Evolutionary conservation across 2,113 vertebrate species (phyloP).

Genomic region (Gorsachius goisagi): DNA sequence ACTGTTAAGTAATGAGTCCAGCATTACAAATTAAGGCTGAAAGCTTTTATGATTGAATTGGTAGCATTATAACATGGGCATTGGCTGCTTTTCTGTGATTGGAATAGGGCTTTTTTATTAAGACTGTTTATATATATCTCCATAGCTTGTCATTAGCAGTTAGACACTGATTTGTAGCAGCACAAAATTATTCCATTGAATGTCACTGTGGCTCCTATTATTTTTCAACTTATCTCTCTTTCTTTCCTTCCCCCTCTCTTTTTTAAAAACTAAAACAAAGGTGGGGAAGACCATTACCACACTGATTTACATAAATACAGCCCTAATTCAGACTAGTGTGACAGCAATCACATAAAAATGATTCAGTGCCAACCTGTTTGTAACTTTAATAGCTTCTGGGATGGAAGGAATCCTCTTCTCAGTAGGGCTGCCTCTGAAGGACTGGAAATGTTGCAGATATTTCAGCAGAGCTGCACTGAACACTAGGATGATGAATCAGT

Average conservation of each 20-base stretch:
- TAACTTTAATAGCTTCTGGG: conserved; percentile 56
- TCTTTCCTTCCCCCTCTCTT: neutral
- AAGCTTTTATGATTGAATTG: conserved; percentile 1
- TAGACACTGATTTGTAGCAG: neutral
- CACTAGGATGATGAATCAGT: conserved; percentile 17
- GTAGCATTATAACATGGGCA: neutral
- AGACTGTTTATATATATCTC: neutral
- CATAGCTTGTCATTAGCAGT: neutral
- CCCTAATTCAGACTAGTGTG: conserved; percentile 44
- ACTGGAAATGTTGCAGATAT: conserved; percentile 6
- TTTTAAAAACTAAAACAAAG: neutral
- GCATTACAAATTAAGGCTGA: neutral
- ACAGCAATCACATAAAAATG: conserved; percentile 39
- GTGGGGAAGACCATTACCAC: neutral
- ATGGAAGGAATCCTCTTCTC: neutral
- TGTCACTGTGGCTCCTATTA: neutral
- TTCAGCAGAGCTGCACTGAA: conserved; percentile 7
- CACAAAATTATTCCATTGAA: neutral
- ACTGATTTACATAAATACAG: conserved; percentile 44
- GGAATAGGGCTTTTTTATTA: neutral
- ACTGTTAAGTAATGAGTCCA: neutral
- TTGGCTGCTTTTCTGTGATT: neutral
- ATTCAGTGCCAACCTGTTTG: conserved; percentile 15
- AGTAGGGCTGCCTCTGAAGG: neutral
- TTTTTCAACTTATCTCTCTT: neutral